Conservation (phyloP, 1,140 invertebrate species). For the Drosophila ficusphila region DNA sequence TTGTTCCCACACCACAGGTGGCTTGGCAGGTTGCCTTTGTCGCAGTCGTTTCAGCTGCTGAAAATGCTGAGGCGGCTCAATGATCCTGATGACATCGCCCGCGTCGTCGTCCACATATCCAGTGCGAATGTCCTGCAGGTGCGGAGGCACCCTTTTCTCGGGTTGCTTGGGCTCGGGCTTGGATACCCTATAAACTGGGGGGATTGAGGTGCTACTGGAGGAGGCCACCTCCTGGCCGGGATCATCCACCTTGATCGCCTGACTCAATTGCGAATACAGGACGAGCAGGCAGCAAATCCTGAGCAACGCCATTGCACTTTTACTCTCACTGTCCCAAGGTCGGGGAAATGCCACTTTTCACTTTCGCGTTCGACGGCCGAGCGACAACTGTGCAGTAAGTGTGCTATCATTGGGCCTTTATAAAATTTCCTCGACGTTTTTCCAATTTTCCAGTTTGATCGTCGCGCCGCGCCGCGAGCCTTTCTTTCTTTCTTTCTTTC, state of each 20-base stretch:
- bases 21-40: conserved; percentile 28
- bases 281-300: conserved; percentile 24
- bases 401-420: conserved; percentile 69
- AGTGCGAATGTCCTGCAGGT: conserved; percentile 68
- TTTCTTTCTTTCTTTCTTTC: conserved; percentile 59
- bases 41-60: conserved; percentile 63
- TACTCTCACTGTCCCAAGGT: conserved; percentile 69
- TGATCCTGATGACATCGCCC: conserved; percentile 75
- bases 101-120: conserved; percentile 77
- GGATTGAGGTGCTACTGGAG: background rate
- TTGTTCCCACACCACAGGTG: conserved; percentile 61
- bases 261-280: conserved; percentile 1
- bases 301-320: conserved; percentile 52
- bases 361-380: conserved; percentile 62
- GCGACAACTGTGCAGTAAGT: conserved; percentile 59
- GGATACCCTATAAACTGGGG: conserved; percentile 54
- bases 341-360: conserved; percentile 57
- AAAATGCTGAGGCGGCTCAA: conserved; percentile 70
- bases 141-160: conserved; percentile 52
- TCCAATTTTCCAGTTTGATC: conserved; percentile 81
- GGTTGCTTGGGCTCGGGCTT: conserved; percentile 56
- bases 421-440: conserved; percentile 75
- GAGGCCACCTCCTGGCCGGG: background rate
- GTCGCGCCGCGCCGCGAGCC: conserved; percentile 22
- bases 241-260: conserved; percentile 44